Evolutionary conservation across 2,888 invertebrate genomes (phyloP).

Genomic region (Acanthosepion pharaonis): DNA sequence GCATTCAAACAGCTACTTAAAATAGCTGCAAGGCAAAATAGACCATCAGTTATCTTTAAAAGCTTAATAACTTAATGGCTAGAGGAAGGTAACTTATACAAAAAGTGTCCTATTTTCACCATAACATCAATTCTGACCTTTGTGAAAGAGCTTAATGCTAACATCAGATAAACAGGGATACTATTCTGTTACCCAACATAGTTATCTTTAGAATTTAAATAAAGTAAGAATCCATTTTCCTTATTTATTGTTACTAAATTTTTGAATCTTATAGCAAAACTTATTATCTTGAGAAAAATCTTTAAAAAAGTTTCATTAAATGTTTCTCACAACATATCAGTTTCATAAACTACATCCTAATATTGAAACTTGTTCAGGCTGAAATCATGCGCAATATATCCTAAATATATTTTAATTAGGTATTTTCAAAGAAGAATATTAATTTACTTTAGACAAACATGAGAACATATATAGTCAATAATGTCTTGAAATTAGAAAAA

Average conservation of each 20-base stretch:
- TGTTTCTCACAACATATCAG: too few relatives aligned
- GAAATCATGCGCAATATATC: too few relatives aligned
- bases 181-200: not conserved
- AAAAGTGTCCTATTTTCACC: conserved; percentile 9
- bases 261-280: not conserved
- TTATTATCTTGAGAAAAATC: too few relatives aligned
- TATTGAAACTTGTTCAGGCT: too few relatives aligned
- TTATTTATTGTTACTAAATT: not conserved
- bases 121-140: not conserved
- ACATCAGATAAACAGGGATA: not conserved
- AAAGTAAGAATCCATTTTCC: not conserved
- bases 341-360: too few relatives aligned
- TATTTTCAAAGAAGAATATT: too few relatives aligned
- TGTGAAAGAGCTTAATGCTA: not conserved
- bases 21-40: not conserved
- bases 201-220: not conserved
- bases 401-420: too few relatives aligned
- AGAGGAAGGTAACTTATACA: not conserved
- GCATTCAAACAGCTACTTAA: not conserved
- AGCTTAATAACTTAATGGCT: conserved; percentile 33
- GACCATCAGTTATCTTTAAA: not conserved
- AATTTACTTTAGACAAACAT: too few relatives aligned
- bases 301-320: too few relatives aligned
- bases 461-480: too few relatives aligned
- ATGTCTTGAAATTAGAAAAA: too few relatives aligned